Percentiles rank a stretch among this genome's conserved stretches.
Evolutionary conservation across 2,113 vertebrate species (phyloP).

Genomic region (Actenoides lindsayi): DNA sequence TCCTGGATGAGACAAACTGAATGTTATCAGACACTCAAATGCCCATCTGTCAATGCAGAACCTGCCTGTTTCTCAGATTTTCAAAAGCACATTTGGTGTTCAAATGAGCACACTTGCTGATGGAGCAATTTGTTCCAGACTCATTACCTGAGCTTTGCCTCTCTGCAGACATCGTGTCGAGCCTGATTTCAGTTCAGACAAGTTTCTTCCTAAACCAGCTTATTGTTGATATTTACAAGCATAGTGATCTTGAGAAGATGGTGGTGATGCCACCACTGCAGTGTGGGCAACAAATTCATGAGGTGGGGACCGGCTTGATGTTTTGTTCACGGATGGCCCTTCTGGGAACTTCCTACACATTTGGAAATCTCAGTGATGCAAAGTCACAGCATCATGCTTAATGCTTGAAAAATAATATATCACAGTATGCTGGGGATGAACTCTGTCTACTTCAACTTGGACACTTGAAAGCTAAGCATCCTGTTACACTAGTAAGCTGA

Average conservation of each 20-base stretch:
- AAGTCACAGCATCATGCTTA: background rate
- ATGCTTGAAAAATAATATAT: background rate
- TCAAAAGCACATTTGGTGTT: background rate
- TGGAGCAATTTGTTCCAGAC: background rate
- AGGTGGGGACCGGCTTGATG: accelerated
- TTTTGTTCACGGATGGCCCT: background rate
- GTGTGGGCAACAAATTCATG: background rate
- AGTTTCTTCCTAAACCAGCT: background rate
- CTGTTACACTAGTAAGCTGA: background rate
- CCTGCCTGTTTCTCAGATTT: background rate
- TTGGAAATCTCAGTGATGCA: background rate
- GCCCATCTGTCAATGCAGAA: background rate
- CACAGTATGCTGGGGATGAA: accelerated
- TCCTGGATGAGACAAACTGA: slow-evolving; percentile 15
- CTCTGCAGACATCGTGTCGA: background rate
- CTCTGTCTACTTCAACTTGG: background rate
- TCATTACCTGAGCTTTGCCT: background rate
- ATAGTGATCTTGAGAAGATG: background rate
- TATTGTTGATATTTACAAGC: background rate
- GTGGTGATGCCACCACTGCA: background rate
- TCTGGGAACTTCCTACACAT: background rate
- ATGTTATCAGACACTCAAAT: background rate
- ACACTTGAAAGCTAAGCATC: background rate
- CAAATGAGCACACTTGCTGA: background rate
- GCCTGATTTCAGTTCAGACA: background rate